phyloP scores from a whole-genome alignment of 2,113 vertebrate genomes.

The Tamias sibiricus region DNA sequence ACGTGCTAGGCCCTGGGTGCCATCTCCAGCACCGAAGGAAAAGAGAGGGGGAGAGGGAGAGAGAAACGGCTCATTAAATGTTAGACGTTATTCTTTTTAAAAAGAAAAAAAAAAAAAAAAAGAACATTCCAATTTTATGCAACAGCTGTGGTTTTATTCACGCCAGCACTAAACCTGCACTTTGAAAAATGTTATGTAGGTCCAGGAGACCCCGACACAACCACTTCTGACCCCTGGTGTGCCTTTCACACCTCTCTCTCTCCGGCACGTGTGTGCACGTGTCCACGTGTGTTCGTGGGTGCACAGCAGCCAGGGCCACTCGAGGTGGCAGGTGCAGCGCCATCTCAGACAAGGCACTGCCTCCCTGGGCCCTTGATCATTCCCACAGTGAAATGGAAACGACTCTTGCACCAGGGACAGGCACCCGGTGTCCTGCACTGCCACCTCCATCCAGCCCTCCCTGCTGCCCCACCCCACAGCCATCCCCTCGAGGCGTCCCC shows the following conservation, averaged over 20 bases:
- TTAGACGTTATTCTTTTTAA: neutral
- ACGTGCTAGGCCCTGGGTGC: too few species aligned
- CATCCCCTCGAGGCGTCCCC: too few species aligned
- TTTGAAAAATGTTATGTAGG: neutral
- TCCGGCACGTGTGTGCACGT: neutral
- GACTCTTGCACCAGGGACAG: neutral
- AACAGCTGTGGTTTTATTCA: neutral
- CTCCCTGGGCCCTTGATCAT: too few species aligned
- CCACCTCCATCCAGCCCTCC: neutral
- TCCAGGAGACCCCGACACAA: neutral
- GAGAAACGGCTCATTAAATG: neutral
- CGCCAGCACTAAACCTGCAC: neutral
- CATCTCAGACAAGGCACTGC: neutral
- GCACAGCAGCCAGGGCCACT: neutral
- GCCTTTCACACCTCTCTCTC: too few species aligned
- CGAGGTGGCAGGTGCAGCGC: too few species aligned
- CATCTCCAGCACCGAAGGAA: too few species aligned
- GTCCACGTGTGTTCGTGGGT: accelerated
- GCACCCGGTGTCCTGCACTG: neutral
- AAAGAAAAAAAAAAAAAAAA: neutral
- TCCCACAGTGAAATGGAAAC: neutral
- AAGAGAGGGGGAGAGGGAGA: too few species aligned
- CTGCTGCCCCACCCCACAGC: too few species aligned
- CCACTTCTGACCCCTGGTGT: neutral
- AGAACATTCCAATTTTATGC: neutral